Evolutionary conservation across 2,113 vertebrate species (phyloP), one percentile per base, ranked within the genome.

Genomic region (Lasiurus cinereus): DNA sequence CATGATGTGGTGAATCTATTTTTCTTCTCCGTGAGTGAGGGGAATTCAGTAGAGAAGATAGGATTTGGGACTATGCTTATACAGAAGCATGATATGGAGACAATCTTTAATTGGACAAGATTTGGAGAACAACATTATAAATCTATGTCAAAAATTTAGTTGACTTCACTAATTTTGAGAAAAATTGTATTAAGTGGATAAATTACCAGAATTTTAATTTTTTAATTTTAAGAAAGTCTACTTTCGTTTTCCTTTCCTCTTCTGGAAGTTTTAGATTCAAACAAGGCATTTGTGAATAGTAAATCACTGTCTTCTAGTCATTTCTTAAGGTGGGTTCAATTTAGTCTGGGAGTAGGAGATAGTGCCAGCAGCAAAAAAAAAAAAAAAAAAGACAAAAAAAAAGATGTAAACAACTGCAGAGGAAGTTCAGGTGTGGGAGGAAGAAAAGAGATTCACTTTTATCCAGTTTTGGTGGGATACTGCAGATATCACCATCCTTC

Each of bases 131-230:
- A 93, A 86, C 43, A 79, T 36, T 36, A 84, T 43, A 87, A 36
- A 50, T n/a, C 12, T 39, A 36, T 48, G 36, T 85, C 36, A 70
- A 64, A 82, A 56, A 43, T 64, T 27, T 66, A 73, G 14, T 70
- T 72, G n/a, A 90, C n/a, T 92, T 94, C 27, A 62, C 33, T 72
- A 76, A 76, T 70, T 92, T 85, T 77, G 86, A 80, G 29, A 82
- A 85, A 85, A 95, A 66, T 33, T 14, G 64, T 70, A 79, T 1
- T 27, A 83, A 76, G 36, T 83, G 31, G 2, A 92, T 92, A 33
- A 84, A 62, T 87, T 18, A 56, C 66, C 9, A 52, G 29, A 10
- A 72, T 67, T 77, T 76, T 46, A 46, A 74, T 72, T 91, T 78
- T 70, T 39, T 39, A 39, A 73, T 78, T 69, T 14, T 50, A 90